A percentile compares a stretch with the other conserved stretches of the same genome.
Conservation (phyloP, 2,888 invertebrate genomes). For the Odontothrips loti region DNA sequence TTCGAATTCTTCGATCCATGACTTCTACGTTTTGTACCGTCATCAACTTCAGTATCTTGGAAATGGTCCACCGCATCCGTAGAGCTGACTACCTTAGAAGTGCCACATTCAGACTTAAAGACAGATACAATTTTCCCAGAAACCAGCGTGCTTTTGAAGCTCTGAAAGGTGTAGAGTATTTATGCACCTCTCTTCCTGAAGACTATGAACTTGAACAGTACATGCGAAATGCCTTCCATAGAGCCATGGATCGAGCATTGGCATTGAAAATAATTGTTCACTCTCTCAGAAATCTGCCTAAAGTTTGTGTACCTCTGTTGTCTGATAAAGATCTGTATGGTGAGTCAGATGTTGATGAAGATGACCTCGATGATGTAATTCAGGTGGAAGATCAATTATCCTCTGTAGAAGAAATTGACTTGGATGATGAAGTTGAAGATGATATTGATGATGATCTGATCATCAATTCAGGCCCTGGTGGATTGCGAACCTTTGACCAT, state of each 20-base stretch:
- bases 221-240: background rate
- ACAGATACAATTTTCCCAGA: background rate
- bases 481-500: background rate
- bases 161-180: background rate
- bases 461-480: background rate
- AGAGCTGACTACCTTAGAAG: background rate
- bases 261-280: background rate
- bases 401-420: background rate
- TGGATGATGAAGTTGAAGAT: background rate
- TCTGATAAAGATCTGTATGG: background rate
- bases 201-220: background rate
- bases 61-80: background rate
- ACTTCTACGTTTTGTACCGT: no score
- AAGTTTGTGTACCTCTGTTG: background rate
- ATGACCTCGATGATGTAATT: background rate
- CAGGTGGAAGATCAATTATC: background rate
- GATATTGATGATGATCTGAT: background rate
- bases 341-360: background rate
- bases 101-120: background rate
- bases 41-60: background rate
- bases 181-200: background rate
- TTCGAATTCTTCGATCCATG: background rate
- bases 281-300: background rate
- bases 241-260: background rate
- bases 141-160: background rate